Evolutionary conservation across 2,797 vertebrate species (phyloP).

Genomic region (Ctenopoma multispine): DNA sequence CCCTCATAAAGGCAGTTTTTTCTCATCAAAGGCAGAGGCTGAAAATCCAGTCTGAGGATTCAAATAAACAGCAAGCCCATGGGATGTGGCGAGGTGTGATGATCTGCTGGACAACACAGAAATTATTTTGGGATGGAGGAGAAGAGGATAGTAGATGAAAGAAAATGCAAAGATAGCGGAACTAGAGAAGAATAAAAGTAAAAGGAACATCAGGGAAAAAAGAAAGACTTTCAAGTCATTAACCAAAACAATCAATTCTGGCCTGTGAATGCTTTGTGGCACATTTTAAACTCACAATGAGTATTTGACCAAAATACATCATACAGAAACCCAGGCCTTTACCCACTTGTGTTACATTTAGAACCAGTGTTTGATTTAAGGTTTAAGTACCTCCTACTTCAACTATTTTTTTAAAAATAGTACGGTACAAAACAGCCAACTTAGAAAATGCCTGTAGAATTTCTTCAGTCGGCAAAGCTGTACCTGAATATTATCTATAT

Average conservation of each 20-base stretch:
- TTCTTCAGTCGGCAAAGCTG: too few species aligned
- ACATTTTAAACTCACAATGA: not conserved
- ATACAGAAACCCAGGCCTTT: too few species aligned
- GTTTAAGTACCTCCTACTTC: too few species aligned
- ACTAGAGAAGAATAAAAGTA: not conserved
- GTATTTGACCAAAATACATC: not conserved
- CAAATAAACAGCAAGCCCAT: constrained; percentile 79
- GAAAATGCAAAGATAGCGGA: constrained; percentile 11
- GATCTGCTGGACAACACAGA: constrained; percentile 71
- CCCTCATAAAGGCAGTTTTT: constrained; percentile 90
- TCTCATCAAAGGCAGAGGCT: constrained; percentile 79
- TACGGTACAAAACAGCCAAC: too few species aligned
- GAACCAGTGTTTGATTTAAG: too few species aligned
- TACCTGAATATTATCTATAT: too few species aligned
- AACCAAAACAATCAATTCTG: not conserved
- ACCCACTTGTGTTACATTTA: too few species aligned
- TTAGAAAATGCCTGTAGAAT: too few species aligned
- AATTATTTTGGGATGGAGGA: constrained; percentile 54
- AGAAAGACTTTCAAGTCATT: not conserved
- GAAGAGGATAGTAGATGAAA: constrained; percentile 4
- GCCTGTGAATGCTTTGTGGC: too few species aligned
- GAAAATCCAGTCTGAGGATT: constrained; percentile 77
- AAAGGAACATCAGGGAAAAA: not conserved
- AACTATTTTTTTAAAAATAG: too few species aligned
- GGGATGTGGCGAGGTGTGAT: constrained; percentile 76